These are phyloP conservation scores for Larimichthys crocea DNA, from an alignment of 2,113 vertebrate species.

Conservation along the genomic window DNA sequence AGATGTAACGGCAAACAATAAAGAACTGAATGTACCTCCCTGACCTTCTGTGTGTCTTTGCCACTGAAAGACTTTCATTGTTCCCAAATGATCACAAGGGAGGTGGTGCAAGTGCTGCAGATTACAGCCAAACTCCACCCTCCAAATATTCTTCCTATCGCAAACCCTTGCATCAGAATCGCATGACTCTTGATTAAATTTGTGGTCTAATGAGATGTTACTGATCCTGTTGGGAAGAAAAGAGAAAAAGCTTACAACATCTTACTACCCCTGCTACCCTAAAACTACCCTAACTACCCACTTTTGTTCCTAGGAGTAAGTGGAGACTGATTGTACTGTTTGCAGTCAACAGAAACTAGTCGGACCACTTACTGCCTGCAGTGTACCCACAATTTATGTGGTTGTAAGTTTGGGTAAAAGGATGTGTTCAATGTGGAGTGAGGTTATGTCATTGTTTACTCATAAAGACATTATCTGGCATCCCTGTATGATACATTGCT, in stretches of 20 bases:
- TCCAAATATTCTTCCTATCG: background rate
- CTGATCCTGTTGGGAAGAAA: background rate
- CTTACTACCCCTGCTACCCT: no score
- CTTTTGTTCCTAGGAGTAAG: no score
- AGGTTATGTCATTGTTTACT: background rate
- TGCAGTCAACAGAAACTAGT: conserved; percentile 9
- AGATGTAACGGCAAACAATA: conserved; percentile 31
- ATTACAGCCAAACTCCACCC: background rate
- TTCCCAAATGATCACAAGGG: conserved; percentile 19
- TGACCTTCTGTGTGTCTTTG: conserved; percentile 15
- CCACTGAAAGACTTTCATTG: conserved; percentile 30
- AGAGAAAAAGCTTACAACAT: background rate
- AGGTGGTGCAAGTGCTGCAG: background rate
- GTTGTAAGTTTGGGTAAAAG: no score
- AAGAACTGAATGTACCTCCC: conserved; percentile 3
- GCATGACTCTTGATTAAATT: background rate
- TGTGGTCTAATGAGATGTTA: background rate
- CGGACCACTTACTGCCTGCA: background rate
- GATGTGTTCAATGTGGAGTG: background rate
- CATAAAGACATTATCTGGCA: background rate
- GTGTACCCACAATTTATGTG: no score
- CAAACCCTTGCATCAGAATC: background rate
- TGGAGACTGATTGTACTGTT: background rate
- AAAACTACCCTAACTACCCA: background rate
- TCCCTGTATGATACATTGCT: background rate